Evolutionary conservation across 2,113 vertebrate genomes (phyloP), one percentile per base, ranked within the genome.

Genomic region (Nansenia antarctica): DNA sequence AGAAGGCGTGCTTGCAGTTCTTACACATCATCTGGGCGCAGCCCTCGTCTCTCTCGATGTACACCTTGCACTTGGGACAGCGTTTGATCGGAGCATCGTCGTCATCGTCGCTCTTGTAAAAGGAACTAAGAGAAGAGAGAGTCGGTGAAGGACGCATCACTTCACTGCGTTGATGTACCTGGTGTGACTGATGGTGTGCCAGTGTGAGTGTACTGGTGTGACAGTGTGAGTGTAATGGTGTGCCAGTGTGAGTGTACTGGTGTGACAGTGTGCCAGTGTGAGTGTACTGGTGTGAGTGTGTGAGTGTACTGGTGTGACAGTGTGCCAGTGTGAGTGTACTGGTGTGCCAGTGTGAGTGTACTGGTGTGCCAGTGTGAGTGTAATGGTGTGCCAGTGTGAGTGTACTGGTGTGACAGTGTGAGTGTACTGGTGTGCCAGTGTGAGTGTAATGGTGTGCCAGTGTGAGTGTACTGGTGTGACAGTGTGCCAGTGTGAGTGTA

Each of bases 21-120:
- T 96, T 98, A 77, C 98, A 99, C 98, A 99, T 99, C 98, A 99
- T 99, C 87, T 99, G 98, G 0, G 98, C 98, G 5, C 98, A 99
- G 64, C 98, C 98, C 67, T 99, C 97, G 24, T 99, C 96, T 42
- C 98, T 89, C 84, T 99, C 98, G 9, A 99, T 99, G 91, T 98
- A 98, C 67, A 99, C 96, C 89, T 96, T 96, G 90, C 98, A 99
- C 85, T 97, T 98, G n/a, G 98, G 98, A 81, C 98, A 99, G 67
- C 97, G 96, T 77, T 99, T 99, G 89, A 99, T 99, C 0, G 98
- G 95, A 0, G 94, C 96, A 0, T 97, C 94, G 0, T 96, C 95
- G 37, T 96, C 96, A 58, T 96, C 94, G 3, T 60, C 32, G 26
- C 87, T 90, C 84, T 95, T 96, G 82, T 95, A 96, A 70, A 93